Percentiles rank a stretch among this genome's conserved stretches.
These are phyloP conservation scores for Paguma larvata DNA, from an alignment of 2,797 vertebrate species.

Conservation along the genomic window DNA sequence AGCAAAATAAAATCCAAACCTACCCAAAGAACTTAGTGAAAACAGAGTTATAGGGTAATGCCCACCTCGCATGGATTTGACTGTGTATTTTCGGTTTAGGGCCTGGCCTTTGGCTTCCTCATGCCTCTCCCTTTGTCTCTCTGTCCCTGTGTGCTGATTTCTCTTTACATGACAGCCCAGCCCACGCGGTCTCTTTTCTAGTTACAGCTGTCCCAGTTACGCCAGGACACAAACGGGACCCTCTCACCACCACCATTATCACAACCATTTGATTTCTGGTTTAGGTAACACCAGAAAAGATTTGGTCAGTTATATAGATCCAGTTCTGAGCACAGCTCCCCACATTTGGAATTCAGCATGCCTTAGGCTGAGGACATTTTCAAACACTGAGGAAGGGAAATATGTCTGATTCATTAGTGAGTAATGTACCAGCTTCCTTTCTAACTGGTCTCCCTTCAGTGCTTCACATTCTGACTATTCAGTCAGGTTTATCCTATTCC, in stretches of 20 bases:
- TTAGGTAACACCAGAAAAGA: not conserved
- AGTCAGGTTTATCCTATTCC: conserved; percentile 49
- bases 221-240: not conserved
- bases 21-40: not conserved
- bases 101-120: not conserved
- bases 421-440: conserved; percentile 74
- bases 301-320: not conserved
- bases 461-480: conserved; percentile 58
- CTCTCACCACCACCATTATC: not conserved
- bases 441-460: conserved; percentile 40
- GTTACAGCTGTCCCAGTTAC: too few relatives aligned
- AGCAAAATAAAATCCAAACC: conserved; percentile 40
- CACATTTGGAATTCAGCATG: conserved; percentile 10
- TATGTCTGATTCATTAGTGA: conserved; percentile 75
- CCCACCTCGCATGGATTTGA: not conserved
- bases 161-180: not conserved
- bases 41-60: not conserved
- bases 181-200: too few relatives aligned
- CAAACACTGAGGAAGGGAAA: not conserved
- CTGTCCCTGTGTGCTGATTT: not conserved
- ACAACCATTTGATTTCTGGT: not conserved
- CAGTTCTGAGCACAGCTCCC: not conserved
- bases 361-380: conserved; percentile 48
- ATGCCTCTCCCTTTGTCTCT: not conserved
- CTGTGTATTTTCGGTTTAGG: not conserved